Base-by-base conservation (phyloP, 1,140 invertebrate species). In the Aphis craccivora region DNA sequence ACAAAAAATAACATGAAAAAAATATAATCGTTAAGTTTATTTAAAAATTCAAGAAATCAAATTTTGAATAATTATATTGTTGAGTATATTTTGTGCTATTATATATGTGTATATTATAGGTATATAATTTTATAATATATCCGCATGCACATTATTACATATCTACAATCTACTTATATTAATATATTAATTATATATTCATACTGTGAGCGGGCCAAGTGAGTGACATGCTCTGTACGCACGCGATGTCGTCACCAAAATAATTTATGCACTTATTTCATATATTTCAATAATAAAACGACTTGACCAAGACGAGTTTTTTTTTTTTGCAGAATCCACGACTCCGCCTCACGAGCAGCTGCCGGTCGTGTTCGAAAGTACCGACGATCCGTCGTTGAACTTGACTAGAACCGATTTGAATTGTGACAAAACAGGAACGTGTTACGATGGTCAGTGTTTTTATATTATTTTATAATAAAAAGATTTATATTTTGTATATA, bases 351-450 rank as follows among this genome's bases (percentile, higher is more conserved):
- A 95, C 86, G 95, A 96, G 92, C 96, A 96, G 0, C 95, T 97
- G 60, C 97, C 97, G 8, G 96, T 97, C 2, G 96, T 96, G 2
- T 96, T 97, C 94, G 97, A 97, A 93, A 96, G 97, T 25, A 96
- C 97, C 45, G 97, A 97, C 95, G 97, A 97, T 95, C 96, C 96
- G 14, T 96, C 95, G 81, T 94, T 97, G 93, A 97, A 97, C 94
- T 94, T 97, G 92, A 97, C 97, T 4, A 96, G 97, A 94, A 97
- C 96, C 94, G 97, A 98, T 94, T 97, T 97, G 30, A 98, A 98
- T 95, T 99, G 98, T 95, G 98, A 99, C 95, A 98, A 98, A 94
- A 98, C 98, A 55, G 98, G 98, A 94, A 98, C 98, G 92, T 99
- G 98, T 95, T 99, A 99, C 94, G 98, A 99, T 95, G 98, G 98